Evolutionary conservation across 2,888 invertebrate genomes (phyloP), one percentile per base, ranked within the genome.

Genomic region (Heteropelma amictum): DNA sequence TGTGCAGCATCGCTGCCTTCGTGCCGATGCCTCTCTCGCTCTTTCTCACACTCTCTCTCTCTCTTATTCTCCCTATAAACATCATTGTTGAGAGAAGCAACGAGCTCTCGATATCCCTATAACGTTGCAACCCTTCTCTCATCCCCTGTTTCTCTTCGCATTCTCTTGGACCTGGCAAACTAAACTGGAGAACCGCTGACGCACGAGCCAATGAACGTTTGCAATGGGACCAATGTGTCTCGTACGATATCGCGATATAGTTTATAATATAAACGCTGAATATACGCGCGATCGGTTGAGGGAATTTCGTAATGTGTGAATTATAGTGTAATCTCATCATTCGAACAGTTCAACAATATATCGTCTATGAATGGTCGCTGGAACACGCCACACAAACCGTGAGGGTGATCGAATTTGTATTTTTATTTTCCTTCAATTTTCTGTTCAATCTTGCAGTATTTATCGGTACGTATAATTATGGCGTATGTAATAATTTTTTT

Each of bases 1-100:
- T 77, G 70, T 73, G 73, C 65, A 77, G 73, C 73, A 47, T 56
- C 72, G 70, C 65, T 72, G 73, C 73, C 45, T 73, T 72, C 61
- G 70, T 73, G 69, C 73, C 73, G 54, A 70, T 65, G 65, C 7
- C 30, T 19, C 12, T 12, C 33, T 21, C 42, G 8, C 38, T 26
- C 38, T 14, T 21, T 38, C 51, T 63, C 23, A 17, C 28, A 2
- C 47, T 49, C 61, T 35, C 35, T 28, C 26, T 40, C 51, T 28
- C 51, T 51, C 53, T 45, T 33, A 54, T 53, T 70, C 60, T 75
- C 70, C 28, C 63, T 23, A 67, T 67, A 67, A 75, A 75, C 71
- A 67, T 61, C 75, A 71, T 71, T 71, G 75, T 71, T 56, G 49
- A 71, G 75, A 75, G 75, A 65, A 72, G 72, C 60, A 77, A 77